Conservation (phyloP, 2,113 vertebrate genomes). For the Crotalus horridus region DNA sequence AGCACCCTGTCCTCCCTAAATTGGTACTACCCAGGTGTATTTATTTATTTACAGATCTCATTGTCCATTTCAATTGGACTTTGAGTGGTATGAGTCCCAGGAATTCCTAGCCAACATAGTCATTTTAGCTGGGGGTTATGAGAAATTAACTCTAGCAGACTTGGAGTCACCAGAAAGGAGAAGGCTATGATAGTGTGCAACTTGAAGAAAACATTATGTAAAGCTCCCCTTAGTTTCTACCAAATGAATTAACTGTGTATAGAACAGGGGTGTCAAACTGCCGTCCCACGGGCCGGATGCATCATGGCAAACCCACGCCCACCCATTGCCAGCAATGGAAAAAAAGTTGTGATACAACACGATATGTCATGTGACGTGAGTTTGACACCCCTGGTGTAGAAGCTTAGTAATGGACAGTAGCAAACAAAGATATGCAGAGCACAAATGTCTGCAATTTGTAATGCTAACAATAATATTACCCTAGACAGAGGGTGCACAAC, state of each 20-base stretch:
- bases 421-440: background rate
- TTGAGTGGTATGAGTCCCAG: background rate
- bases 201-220: background rate
- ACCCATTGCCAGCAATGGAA: too few relatives aligned
- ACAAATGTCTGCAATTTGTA: background rate
- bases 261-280: background rate
- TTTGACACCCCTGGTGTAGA: too few relatives aligned
- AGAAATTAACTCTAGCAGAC: background rate
- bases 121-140: background rate
- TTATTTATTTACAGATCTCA: background rate
- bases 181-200: background rate
- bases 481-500: too few relatives aligned
- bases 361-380: too few relatives aligned
- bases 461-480: background rate
- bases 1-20: background rate
- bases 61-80: background rate
- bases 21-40: background rate
- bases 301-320: too few relatives aligned
- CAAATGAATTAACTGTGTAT: background rate
- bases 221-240: background rate
- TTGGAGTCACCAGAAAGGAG: background rate
- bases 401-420: background rate
- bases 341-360: too few relatives aligned
- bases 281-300: too few relatives aligned
- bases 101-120: background rate